Conservation (phyloP, 2,888 invertebrate genomes). For the Priocnemis perturbator region DNA sequence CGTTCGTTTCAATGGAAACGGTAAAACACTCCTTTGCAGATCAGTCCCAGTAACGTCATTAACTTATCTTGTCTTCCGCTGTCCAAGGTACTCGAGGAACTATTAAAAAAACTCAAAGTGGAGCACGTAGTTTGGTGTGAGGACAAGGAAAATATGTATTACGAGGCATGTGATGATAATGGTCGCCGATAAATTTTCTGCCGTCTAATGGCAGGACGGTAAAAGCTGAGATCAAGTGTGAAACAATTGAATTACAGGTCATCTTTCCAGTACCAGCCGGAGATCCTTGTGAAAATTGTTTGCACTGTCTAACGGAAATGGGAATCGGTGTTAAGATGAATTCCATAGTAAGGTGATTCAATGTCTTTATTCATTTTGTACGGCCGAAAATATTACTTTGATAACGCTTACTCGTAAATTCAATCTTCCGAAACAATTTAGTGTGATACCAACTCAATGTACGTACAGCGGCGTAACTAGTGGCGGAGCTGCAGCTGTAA, state of each 20-base stretch:
- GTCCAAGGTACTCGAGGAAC: conserved; percentile 81
- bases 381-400: neutral
- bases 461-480: conserved; percentile 65
- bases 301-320: conserved; percentile 84
- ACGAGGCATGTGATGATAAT: conserved; percentile 76
- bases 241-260: conserved; percentile 56
- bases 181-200: no score
- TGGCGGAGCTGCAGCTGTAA: conserved; percentile 43
- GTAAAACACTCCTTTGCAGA: conserved; percentile 69
- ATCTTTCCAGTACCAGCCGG: conserved; percentile 83
- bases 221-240: no score
- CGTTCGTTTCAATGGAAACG: conserved; percentile 83
- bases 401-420: neutral
- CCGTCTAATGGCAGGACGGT: no score
- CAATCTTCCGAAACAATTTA: conserved; percentile 33
- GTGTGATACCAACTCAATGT: conserved; percentile 71
- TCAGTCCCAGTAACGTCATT: neutral
- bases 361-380: neutral
- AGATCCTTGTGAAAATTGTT: conserved; percentile 84
- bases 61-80: neutral
- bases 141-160: conserved; percentile 82
- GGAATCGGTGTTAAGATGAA: conserved; percentile 83
- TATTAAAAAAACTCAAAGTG: conserved; percentile 81
- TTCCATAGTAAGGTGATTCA: conserved; percentile 82
- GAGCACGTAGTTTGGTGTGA: conserved; percentile 84